Conservation (phyloP, 2,113 vertebrate genomes). For the Silurus glanis region DNA sequence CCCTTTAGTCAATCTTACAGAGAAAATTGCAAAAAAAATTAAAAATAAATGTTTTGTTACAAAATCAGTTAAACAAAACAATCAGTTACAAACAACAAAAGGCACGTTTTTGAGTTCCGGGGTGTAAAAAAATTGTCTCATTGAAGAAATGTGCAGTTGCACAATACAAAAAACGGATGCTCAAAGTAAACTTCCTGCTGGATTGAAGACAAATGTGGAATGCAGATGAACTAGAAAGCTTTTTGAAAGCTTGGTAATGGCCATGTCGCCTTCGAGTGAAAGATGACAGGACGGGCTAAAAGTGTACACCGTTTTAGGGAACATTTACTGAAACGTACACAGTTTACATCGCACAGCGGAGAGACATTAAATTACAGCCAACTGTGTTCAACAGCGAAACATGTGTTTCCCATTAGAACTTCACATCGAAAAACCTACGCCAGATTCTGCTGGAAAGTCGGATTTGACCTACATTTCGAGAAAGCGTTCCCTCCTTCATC, state of each 20-base stretch:
- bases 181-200: not conserved
- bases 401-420: slow-evolving; percentile 3
- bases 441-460: not conserved
- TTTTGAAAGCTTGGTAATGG: not conserved
- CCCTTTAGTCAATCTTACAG: not conserved
- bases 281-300: not conserved
- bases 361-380: not conserved
- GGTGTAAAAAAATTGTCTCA: not conserved
- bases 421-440: not conserved
- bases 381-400: not conserved
- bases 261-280: not conserved
- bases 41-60: no score
- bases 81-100: not conserved
- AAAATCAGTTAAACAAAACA: not conserved
- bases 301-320: not conserved
- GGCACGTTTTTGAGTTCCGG: not conserved
- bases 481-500: slow-evolving; percentile 2
- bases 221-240: slow-evolving; percentile 30
- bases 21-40: not conserved
- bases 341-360: not conserved
- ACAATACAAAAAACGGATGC: not conserved
- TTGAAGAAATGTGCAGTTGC: not conserved
- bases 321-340: not conserved
- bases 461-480: slow-evolving; percentile 49
- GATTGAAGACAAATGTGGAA: slow-evolving; percentile 28